These are phyloP conservation scores for Xestia sexstrigata DNA, from an alignment of 2,888 invertebrate species.

Conservation along the genomic window DNA sequence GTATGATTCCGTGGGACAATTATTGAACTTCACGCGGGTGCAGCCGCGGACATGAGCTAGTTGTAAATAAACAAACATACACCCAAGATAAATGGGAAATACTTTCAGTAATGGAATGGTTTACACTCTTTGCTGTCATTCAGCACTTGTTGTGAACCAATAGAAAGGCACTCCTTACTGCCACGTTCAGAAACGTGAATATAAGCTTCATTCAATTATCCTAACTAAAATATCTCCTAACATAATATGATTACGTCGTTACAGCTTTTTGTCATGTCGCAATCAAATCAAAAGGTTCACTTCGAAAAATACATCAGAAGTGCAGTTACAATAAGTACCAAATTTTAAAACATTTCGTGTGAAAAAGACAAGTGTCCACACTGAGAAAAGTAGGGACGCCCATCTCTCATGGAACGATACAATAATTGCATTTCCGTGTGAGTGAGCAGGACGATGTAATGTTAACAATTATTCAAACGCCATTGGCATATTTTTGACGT, in stretches of 20 bases:
- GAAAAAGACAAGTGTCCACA: background rate
- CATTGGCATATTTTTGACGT: no score
- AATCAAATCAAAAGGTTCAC: constrained; percentile 1
- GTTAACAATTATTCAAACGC: background rate
- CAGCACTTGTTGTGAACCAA: background rate
- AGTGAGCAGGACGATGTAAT: background rate
- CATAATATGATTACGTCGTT: constrained; percentile 60
- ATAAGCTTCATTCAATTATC: constrained; percentile 59
- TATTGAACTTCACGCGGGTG: no score
- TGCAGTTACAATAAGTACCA: background rate
- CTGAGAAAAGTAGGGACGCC: background rate
- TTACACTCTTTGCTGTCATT: background rate
- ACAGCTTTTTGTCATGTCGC: constrained; percentile 12
- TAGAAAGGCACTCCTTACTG: background rate
- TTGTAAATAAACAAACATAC: no score
- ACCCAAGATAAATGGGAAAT: background rate
- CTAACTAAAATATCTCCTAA: constrained; percentile 59
- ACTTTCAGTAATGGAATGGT: background rate
- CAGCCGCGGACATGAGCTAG: no score
- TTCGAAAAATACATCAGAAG: background rate
- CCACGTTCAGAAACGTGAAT: constrained; percentile 6
- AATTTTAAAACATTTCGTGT: background rate
- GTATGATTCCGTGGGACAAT: no score
- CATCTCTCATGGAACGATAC: background rate
- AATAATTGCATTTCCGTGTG: background rate